Conservation (phyloP, 2,888 invertebrate species). For the Leptinotarsa peninsularis region DNA sequence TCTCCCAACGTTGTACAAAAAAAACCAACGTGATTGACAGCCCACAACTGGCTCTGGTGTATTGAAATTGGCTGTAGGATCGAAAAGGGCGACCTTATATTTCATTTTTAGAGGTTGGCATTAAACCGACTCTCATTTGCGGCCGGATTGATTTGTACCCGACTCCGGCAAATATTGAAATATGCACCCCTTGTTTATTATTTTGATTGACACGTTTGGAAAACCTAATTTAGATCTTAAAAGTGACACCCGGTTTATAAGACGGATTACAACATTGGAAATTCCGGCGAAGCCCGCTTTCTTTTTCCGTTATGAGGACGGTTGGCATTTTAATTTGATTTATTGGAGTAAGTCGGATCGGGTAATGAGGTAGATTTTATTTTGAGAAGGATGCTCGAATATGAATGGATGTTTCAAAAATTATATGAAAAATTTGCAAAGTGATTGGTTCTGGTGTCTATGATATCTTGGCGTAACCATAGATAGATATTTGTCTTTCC, state of each 20-base stretch:
- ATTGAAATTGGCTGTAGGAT: conserved; percentile 29
- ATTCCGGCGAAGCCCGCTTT: conserved; percentile 21
- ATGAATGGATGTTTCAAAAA: background rate
- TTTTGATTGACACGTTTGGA: conserved; percentile 64
- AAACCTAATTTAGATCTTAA: conserved; percentile 56
- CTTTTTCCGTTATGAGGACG: conserved; percentile 20
- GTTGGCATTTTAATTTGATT: conserved; percentile 29
- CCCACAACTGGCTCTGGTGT: conserved; percentile 24
- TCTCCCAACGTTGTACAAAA: conserved; percentile 4
- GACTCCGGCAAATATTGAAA: conserved; percentile 63
- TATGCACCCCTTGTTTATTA: conserved; percentile 66
- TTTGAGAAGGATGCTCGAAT: background rate
- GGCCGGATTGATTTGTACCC: conserved; percentile 63
- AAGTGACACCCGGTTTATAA: conserved; percentile 48
- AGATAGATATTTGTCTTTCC: too few relatives aligned
- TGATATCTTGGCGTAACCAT: too few relatives aligned
- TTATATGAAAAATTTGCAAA: background rate
- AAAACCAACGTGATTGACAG: conserved; percentile 4
- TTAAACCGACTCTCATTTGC: conserved; percentile 58
- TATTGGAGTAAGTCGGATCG: conserved; percentile 20
- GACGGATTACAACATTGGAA: conserved; percentile 41
- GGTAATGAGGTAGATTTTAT: conserved; percentile 1
- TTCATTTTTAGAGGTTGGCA: conserved; percentile 32
- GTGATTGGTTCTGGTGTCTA: background rate
- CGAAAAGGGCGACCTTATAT: conserved; percentile 41